A percentile compares a stretch with the other conserved stretches of the same genome.
Evolutionary conservation across 92 coral and sea anemone species (phyloP).

Genomic region (Palythoa grandiflora): DNA sequence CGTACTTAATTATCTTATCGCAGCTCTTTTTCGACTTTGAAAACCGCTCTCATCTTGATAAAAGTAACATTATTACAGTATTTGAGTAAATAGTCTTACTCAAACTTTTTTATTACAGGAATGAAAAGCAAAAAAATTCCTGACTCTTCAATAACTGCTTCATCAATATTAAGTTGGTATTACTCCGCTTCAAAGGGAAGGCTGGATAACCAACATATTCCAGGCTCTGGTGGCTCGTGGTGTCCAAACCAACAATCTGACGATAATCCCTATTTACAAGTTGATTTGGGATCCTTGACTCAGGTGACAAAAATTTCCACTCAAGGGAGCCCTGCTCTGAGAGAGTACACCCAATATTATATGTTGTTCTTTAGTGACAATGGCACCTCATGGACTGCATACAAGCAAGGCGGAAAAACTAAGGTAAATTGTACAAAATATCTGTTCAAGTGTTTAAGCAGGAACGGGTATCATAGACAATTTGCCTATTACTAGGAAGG

Average conservation of each 20-base stretch:
- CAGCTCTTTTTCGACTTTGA: too few relatives aligned
- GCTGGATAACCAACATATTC: constrained; percentile 59
- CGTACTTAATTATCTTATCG: too few relatives aligned
- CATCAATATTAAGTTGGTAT: constrained; percentile 64
- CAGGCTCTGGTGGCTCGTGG: constrained; percentile 69
- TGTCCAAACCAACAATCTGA: constrained; percentile 57
- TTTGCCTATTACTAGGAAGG: too few relatives aligned
- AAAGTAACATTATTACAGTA: not conserved
- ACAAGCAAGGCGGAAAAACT: constrained; percentile 37
- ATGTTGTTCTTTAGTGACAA: constrained; percentile 64
- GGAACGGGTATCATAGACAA: too few relatives aligned
- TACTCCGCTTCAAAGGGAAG: constrained; percentile 71
- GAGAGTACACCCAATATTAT: constrained; percentile 63
- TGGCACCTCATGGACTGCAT: constrained; percentile 71
- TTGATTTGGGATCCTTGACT: constrained; percentile 60
- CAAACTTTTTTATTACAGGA: not conserved
- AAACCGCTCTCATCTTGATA: not conserved
- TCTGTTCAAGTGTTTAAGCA: not conserved
- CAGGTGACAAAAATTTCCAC: constrained; percentile 74
- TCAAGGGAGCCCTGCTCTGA: constrained; percentile 78
- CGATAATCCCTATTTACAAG: constrained; percentile 64
- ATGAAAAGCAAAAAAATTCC: constrained; percentile 37
- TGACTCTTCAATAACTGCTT: constrained; percentile 61
- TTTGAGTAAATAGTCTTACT: too few relatives aligned
- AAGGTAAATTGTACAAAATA: not conserved